Conservation (phyloP, 2,797 vertebrate genomes). For the Sebastes matsubarae region DNA sequence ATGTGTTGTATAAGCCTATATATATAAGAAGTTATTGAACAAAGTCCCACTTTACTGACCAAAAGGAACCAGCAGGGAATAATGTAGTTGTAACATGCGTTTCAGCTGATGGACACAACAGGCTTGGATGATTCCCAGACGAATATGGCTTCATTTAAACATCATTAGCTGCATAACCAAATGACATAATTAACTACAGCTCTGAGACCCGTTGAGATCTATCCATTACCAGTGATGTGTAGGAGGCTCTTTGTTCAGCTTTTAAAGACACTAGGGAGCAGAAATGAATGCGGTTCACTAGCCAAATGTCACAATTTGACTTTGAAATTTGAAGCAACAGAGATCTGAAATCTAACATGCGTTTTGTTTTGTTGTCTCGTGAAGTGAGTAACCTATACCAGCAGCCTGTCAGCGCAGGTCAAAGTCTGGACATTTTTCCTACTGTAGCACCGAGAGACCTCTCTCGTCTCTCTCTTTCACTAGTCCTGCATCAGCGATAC, state of each 20-base stretch:
- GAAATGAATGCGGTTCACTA: neutral
- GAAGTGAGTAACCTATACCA: constrained; percentile 36
- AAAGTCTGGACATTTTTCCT: constrained; percentile 54
- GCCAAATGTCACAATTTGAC: neutral
- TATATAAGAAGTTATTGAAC: constrained; percentile 28
- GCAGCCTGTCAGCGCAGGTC: constrained; percentile 51
- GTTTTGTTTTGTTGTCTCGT: constrained; percentile 8
- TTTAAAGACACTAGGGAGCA: neutral
- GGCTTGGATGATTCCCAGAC: neutral
- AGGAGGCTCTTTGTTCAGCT: constrained; percentile 6
- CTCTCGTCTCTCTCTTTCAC: constrained; percentile 40
- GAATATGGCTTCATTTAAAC: neutral
- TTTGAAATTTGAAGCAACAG: neutral
- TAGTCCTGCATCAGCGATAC: constrained; percentile 53
- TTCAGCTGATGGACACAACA: constrained; percentile 7
- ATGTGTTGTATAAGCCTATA: constrained; percentile 31
- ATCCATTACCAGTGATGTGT: neutral
- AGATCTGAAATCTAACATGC: constrained; percentile 8
- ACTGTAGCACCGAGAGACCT: constrained; percentile 67
- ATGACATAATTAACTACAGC: neutral
- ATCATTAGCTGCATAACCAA: neutral
- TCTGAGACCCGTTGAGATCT: neutral
- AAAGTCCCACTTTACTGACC: constrained; percentile 40
- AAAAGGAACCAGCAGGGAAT: constrained; percentile 40
- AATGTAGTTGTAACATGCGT: neutral